Evolutionary conservation across 1,140 invertebrate genomes (phyloP).

Genomic region (Bombus pyrosoma): DNA sequence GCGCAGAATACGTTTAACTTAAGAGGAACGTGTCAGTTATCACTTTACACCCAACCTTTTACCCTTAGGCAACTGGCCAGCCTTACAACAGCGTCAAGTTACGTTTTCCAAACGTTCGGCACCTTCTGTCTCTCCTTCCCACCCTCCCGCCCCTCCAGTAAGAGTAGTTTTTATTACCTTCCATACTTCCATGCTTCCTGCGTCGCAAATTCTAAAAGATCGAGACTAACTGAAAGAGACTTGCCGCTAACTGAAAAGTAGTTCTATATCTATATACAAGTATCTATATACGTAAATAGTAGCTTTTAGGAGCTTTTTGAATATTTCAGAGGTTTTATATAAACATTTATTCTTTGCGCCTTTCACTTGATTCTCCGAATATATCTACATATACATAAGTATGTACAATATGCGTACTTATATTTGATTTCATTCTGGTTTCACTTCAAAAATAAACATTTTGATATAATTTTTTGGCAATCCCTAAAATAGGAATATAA

Average conservation of each 20-base stretch:
- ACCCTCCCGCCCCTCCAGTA: too few relatives aligned
- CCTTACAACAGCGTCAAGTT: neutral
- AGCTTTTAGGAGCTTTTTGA: neutral
- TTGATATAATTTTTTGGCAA: too few relatives aligned
- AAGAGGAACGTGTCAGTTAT: conserved; percentile 27
- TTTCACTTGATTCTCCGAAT: neutral
- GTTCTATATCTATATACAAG: too few relatives aligned
- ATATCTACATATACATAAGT: neutral
- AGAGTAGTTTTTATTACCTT: neutral
- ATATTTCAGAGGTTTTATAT: neutral
- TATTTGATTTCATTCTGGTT: too few relatives aligned
- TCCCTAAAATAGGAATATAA: neutral
- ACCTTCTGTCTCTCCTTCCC: neutral
- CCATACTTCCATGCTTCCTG: neutral
- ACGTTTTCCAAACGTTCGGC: neutral
- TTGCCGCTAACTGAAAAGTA: neutral
- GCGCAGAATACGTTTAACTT: conserved; percentile 7
- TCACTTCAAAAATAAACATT: too few relatives aligned
- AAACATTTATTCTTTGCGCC: too few relatives aligned
- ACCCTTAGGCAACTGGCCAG: conserved; percentile 5
- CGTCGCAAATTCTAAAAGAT: neutral
- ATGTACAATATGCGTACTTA: too few relatives aligned
- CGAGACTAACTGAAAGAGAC: neutral
- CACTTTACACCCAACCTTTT: conserved; percentile 13
- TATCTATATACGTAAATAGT: neutral